These are phyloP conservation scores for Meloidogyne hapla DNA, from an alignment of 1,140 invertebrate species.

Conservation along the genomic window DNA sequence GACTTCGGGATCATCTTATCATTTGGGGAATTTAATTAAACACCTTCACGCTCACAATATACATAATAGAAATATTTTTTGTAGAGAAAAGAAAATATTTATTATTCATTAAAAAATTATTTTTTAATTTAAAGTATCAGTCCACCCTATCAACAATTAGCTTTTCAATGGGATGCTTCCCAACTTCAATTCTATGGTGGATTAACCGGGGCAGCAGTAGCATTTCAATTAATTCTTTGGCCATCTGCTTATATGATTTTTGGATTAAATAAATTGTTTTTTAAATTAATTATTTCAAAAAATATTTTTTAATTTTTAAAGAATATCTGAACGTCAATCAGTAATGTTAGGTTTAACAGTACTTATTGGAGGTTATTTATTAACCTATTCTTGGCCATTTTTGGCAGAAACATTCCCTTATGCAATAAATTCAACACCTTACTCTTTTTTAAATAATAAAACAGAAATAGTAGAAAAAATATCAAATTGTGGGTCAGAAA, in stretches of 20 bases:
- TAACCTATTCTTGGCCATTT: slow-evolving; percentile 56
- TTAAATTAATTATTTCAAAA: not conserved
- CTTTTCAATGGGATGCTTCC: slow-evolving; percentile 43
- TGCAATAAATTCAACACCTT: not conserved
- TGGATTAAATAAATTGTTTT: slow-evolving; percentile 47
- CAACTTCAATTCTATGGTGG: not conserved
- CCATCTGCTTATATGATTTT: slow-evolving; percentile 53
- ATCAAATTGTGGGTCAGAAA: slow-evolving; percentile 16
- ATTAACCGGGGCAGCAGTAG: slow-evolving; percentile 26
- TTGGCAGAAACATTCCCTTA: slow-evolving; percentile 43
- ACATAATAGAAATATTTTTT: no score
- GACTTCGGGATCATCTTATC: no score
- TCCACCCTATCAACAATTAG: slow-evolving; percentile 51
- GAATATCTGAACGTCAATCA: slow-evolving; percentile 40
- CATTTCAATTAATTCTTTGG: slow-evolving; percentile 47
- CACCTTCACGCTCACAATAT: no score
- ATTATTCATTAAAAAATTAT: not conserved
- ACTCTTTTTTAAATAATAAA: slow-evolving; percentile 4
- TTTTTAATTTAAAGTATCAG: slow-evolving; percentile 36
- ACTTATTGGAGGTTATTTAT: slow-evolving; percentile 38
- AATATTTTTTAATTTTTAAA: slow-evolving; percentile 21
- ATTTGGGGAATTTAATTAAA: no score
- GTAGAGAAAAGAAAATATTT: no score
- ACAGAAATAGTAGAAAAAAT: not conserved
- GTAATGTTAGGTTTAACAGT: slow-evolving; percentile 8